Evolutionary conservation across 2,113 vertebrate genomes (phyloP), one percentile per base, ranked within the genome.

Genomic region (Amphiprion ocellaris): DNA sequence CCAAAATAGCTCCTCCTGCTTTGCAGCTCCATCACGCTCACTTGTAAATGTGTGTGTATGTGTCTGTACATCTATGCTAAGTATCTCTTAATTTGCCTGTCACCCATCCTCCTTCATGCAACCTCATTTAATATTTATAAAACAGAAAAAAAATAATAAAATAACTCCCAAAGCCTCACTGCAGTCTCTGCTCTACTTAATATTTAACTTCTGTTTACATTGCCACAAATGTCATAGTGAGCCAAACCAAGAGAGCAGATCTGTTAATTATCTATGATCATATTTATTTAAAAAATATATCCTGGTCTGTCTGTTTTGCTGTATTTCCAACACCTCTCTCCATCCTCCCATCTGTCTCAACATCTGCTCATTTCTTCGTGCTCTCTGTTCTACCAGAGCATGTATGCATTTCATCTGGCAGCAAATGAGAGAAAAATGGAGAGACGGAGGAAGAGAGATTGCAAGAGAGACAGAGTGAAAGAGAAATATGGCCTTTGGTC

Each of bases 121-220:
- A 58, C n/a, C 37, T 86, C 71, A 71, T 88, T 69, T 58, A 80
- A 71, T 64, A 79, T 83, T 85, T 33, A 79, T 61, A 4, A 14
- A 7, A 19, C 23, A 63, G 12, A 77, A 63, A 69, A 71, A 59
- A 37, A 68, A 30, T 23, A 52, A 52, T 52, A 21, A 28, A 54
- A 82, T n/a, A 53, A 68, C 46, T 77, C 67, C 59, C 54, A 49
- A 21, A 24, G 73, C 52, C 55, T 66, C 21, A 19, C 21, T 12
- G 52, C 47, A 11, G 52, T 70, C 70, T 85, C 86, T 59, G 65
- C 37, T 58, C 67, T 71, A 62, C 84, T 90, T 82, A 92, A 90
- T 90, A 90, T 91, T 87, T 90, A 67, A 90, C 84, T 54, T 66
- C 47, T 89, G 79, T 92, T 92, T 89, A 87, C n/a, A n/a, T 77